These are phyloP conservation scores for Rhingia campestris DNA, from an alignment of 2,888 invertebrate genomes.

Conservation along the genomic window DNA sequence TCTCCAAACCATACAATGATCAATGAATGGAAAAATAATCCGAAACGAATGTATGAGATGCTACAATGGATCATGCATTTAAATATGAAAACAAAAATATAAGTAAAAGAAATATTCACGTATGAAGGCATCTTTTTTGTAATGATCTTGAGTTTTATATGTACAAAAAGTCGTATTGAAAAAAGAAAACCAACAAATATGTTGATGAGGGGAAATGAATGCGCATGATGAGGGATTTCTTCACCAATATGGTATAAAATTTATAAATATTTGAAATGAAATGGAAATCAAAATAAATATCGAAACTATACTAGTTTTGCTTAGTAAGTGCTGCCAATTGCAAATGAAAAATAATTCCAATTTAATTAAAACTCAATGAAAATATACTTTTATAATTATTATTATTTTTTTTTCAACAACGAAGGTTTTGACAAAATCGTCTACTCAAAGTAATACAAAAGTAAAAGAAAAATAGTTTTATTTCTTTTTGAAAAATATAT, in stretches of 20 bases:
- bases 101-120: constrained; percentile 19
- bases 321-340: constrained; percentile 73
- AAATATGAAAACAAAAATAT: constrained; percentile 25
- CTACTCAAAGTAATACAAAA: constrained; percentile 68
- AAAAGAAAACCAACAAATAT: constrained; percentile 5
- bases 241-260: constrained; percentile 18
- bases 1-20: constrained; percentile 18
- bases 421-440: constrained; percentile 57
- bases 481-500: constrained; percentile 38
- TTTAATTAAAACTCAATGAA: constrained; percentile 31
- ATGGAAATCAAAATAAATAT: constrained; percentile 9
- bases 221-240: constrained; percentile 20
- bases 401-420: constrained; percentile 42
- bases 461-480: constrained; percentile 44
- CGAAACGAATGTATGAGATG: constrained; percentile 31
- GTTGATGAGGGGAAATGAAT: constrained; percentile 48
- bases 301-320: constrained; percentile 62
- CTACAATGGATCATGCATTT: constrained; percentile 54
- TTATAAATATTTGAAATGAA: constrained; percentile 1
- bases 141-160: constrained; percentile 32
- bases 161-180: constrained; percentile 42
- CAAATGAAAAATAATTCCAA: constrained; percentile 67
- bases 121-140: constrained; percentile 62
- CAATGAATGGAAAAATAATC: constrained; percentile 36
- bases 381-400: constrained; percentile 28